phyloP scores from a whole-genome alignment of 1,140 invertebrate genomes.

The Zaprionus taronus region DNA sequence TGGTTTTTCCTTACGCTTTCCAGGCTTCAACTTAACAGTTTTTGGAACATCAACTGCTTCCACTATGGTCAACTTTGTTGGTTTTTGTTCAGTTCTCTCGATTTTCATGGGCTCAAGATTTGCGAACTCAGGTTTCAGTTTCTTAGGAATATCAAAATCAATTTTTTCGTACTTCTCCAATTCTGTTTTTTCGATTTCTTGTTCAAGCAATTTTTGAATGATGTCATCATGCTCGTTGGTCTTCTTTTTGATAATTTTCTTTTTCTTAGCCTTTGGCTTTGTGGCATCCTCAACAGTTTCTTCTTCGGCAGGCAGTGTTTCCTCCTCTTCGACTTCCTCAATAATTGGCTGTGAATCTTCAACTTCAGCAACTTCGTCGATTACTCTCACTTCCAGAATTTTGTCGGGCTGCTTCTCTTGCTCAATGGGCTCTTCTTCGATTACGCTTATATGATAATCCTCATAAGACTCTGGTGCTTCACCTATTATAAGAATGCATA shows the following conservation, averaged over 20 bases:
- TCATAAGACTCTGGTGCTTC: conserved; percentile 69
- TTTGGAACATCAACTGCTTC: conserved; percentile 77
- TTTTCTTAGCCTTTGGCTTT: conserved; percentile 72
- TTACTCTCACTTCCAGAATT: conserved; percentile 66
- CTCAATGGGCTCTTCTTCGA: conserved; percentile 72
- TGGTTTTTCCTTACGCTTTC: conserved; percentile 77
- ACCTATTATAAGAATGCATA: conserved; percentile 70
- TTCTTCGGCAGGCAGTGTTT: conserved; percentile 41
- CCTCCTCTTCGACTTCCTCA: conserved; percentile 72
- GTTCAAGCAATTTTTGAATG: conserved; percentile 73
- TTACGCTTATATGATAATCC: conserved; percentile 75
- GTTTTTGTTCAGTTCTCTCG: conserved; percentile 76
- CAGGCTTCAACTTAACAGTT: conserved; percentile 71
- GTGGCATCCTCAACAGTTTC: conserved; percentile 50
- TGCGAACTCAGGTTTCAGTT: conserved; percentile 76
- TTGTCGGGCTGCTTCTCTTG: conserved; percentile 62
- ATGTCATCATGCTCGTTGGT: conserved; percentile 80
- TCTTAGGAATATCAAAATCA: conserved; percentile 74
- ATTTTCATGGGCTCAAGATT: conserved; percentile 79
- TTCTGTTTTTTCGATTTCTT: conserved; percentile 83
- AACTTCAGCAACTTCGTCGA: conserved; percentile 64
- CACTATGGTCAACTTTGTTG: conserved; percentile 73
- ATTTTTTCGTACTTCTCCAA: conserved; percentile 80
- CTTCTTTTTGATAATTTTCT: conserved; percentile 76
- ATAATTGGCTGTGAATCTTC: conserved; percentile 74